Evolutionary conservation across 2,888 invertebrate species (phyloP).

Genomic region (Dascillus cervinus): DNA sequence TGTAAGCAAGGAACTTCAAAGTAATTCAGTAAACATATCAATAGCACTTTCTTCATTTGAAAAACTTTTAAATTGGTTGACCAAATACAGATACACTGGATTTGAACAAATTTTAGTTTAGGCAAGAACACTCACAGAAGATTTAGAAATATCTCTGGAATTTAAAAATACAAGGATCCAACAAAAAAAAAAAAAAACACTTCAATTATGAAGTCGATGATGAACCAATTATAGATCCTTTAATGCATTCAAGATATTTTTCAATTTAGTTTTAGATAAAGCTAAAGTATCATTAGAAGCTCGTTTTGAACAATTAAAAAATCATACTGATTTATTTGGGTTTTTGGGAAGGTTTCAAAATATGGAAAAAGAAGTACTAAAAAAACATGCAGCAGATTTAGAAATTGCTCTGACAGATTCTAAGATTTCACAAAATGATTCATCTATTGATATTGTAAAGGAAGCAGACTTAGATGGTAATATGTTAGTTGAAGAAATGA

Average conservation of each 20-base stretch:
- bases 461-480: neutral
- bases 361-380: slow-evolving; percentile 1
- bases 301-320: slow-evolving; percentile 1
- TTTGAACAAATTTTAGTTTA: neutral
- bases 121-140: neutral
- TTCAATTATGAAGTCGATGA: neutral
- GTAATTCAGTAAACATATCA: neutral
- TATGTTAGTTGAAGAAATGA: neutral
- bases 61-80: neutral
- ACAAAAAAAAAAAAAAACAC: neutral
- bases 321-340: slow-evolving; percentile 2
- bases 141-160: neutral
- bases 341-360: slow-evolving; percentile 2
- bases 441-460: neutral
- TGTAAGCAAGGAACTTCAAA: neutral
- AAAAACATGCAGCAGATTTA: slow-evolving; percentile 1
- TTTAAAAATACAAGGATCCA: neutral
- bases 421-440: neutral
- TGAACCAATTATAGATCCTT: neutral
- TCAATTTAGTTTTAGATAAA: neutral
- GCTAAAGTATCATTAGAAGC: slow-evolving; percentile 1
- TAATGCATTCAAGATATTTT: neutral
- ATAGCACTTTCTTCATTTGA: neutral
- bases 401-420: slow-evolving; percentile 2
- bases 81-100: neutral